Evolutionary conservation across 64 coral and sea anemone genomes (phyloP).

Genomic region (Stichodactyla mertensii): DNA sequence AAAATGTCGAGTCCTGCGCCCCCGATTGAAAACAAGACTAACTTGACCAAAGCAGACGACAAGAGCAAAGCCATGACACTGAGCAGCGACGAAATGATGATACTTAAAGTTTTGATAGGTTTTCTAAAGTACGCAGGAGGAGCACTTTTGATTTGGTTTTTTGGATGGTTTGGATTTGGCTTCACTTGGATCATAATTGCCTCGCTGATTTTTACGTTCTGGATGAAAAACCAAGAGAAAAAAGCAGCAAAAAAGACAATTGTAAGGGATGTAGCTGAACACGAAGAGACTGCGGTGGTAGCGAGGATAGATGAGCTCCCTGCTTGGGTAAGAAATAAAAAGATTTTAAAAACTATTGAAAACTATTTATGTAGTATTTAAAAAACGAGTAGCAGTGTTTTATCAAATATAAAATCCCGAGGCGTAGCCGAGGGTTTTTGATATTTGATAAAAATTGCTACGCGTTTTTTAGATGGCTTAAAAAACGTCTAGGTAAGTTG

Average conservation of each 20-base stretch:
- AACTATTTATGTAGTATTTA: no score
- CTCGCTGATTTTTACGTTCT: slow-evolving; percentile 58
- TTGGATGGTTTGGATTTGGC: slow-evolving; percentile 88
- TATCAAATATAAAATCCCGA: no score
- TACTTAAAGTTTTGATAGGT: background rate
- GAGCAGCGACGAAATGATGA: background rate
- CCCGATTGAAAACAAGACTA: background rate
- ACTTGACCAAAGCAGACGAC: background rate
- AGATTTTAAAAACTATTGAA: background rate
- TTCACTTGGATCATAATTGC: slow-evolving; percentile 70
- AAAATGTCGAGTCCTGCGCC: background rate
- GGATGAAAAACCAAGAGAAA: slow-evolving; percentile 76
- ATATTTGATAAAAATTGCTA: no score
- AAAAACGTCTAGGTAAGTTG: no score
- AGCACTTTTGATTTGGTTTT: slow-evolving; percentile 78
- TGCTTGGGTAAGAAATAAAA: slow-evolving; percentile 78
- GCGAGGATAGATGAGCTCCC: slow-evolving; percentile 84
- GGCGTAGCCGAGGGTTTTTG: no score
- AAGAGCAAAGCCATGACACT: no score
- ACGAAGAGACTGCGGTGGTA: slow-evolving; percentile 58
- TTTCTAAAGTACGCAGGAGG: slow-evolving; percentile 66
- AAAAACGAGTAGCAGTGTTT: no score
- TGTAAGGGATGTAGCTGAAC: slow-evolving; percentile 52
- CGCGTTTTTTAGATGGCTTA: no score
- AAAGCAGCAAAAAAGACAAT: slow-evolving; percentile 49